Evolutionary conservation across 2,888 invertebrate genomes (phyloP).

Genomic region (Drosophila pseudotakahashii): DNA sequence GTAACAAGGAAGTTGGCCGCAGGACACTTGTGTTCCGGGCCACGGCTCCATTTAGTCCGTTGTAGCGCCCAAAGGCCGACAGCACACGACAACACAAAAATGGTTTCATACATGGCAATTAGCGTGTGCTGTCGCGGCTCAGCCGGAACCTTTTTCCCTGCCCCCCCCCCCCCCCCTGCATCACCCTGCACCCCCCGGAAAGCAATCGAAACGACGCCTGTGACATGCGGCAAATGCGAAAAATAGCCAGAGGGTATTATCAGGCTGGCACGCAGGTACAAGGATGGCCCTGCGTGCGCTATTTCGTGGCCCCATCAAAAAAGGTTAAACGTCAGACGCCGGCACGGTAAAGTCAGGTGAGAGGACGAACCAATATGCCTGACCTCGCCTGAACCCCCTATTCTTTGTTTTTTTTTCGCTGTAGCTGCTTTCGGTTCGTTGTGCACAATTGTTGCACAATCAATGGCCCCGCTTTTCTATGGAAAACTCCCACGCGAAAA

Average conservation of each 20-base stretch:
- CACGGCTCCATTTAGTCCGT: conserved; percentile 27
- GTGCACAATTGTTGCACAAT: conserved; percentile 59
- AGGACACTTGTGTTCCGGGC: conserved; percentile 34
- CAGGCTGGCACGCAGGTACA: conserved; percentile 24
- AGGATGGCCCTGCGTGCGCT: background rate
- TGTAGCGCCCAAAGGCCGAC: conserved; percentile 46
- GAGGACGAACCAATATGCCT: conserved; percentile 32
- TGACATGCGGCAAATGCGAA: conserved; percentile 64
- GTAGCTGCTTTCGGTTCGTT: conserved; percentile 36
- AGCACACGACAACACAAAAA: conserved; percentile 39
- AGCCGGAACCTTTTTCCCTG: conserved; percentile 4
- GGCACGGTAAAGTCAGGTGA: conserved; percentile 40
- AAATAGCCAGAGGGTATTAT: conserved; percentile 60
- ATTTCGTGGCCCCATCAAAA: conserved; percentile 12
- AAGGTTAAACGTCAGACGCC: conserved; percentile 44
- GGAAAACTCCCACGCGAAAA: conserved; percentile 11
- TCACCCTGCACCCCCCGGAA: conserved; percentile 7
- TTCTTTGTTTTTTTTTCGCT: background rate
- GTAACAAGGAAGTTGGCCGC: conserved; percentile 38
- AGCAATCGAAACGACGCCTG: conserved; percentile 51
- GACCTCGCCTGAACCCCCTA: conserved; percentile 26
- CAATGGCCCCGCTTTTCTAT: conserved; percentile 24
- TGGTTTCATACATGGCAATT: conserved; percentile 62
- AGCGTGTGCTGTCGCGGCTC: conserved; percentile 48
- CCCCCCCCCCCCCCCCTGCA: background rate